Percentiles rank a stretch among this genome's conserved stretches.
These are phyloP conservation scores for Ferrisia virgata DNA, from an alignment of 2,888 invertebrate genomes.

Conservation along the genomic window DNA sequence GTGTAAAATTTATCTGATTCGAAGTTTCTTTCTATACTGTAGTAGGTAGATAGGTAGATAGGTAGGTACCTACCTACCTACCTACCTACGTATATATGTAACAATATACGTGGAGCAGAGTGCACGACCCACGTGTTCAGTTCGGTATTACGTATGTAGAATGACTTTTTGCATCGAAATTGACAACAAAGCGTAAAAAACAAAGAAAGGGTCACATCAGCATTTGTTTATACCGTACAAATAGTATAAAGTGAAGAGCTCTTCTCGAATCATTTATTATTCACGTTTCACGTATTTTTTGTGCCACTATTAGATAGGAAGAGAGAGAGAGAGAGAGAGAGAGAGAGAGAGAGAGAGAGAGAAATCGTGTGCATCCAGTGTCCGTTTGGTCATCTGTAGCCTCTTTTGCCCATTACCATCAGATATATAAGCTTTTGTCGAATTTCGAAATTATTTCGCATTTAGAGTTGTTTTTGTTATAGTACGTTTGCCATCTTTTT, in stretches of 20 bases:
- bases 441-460: slow-evolving; percentile 10
- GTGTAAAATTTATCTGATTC: slow-evolving; percentile 17
- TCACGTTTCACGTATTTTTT: slow-evolving; percentile 26
- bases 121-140: not conserved
- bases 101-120: not conserved
- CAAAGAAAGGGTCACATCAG: slow-evolving; percentile 27
- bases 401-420: not conserved
- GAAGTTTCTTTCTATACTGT: not conserved
- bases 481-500: not conserved
- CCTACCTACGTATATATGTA: no score
- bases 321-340: no score
- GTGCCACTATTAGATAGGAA: slow-evolving; percentile 6
- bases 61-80: no score
- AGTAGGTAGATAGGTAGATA: no score
- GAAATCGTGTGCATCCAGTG: no score
- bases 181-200: slow-evolving; percentile 22
- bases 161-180: slow-evolving; percentile 28
- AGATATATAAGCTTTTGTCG: not conserved
- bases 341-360: no score
- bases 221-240: slow-evolving; percentile 26
- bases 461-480: not conserved
- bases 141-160: slow-evolving; percentile 6
- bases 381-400: not conserved
- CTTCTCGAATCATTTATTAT: slow-evolving; percentile 24
- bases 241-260: slow-evolving; percentile 27